Conservation (phyloP, 2,888 invertebrate species). For the Aleiodes testaceus region DNA sequence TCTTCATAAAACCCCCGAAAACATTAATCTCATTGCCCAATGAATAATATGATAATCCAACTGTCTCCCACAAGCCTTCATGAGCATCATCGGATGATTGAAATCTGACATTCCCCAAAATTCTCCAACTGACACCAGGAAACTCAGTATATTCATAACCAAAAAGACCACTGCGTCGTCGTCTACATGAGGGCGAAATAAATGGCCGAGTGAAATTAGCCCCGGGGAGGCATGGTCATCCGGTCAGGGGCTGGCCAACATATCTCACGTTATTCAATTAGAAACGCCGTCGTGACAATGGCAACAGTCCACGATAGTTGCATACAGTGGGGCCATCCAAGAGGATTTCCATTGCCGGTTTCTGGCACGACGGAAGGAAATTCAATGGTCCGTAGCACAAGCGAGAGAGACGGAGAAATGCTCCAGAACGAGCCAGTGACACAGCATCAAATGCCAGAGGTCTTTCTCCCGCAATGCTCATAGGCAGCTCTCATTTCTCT, state of each 20-base stretch:
- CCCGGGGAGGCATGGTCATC: slow-evolving; percentile 42
- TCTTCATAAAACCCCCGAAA: no score
- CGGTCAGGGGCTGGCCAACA: slow-evolving; percentile 37
- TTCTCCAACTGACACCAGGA: slow-evolving; percentile 16
- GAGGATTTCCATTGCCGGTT: slow-evolving; percentile 42
- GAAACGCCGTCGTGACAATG: slow-evolving; percentile 44
- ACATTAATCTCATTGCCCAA: background rate
- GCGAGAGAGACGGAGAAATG: background rate
- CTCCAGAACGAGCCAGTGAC: slow-evolving; percentile 15
- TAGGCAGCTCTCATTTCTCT: slow-evolving; percentile 22
- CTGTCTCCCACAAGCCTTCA: slow-evolving; percentile 18
- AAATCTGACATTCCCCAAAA: slow-evolving; percentile 16
- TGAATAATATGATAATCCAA: slow-evolving; percentile 2
- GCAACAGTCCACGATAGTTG: slow-evolving; percentile 19
- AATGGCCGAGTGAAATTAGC: slow-evolving; percentile 42
- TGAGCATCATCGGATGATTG: slow-evolving; percentile 16
- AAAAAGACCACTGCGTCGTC: background rate
- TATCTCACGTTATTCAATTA: slow-evolving; percentile 52
- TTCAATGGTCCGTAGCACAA: slow-evolving; percentile 56
- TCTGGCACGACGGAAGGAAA: slow-evolving; percentile 64
- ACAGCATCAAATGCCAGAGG: slow-evolving; percentile 15
- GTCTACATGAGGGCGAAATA: slow-evolving; percentile 29
- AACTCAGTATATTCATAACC: slow-evolving; percentile 34
- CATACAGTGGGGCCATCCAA: slow-evolving; percentile 32
- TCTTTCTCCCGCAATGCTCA: slow-evolving; percentile 19